These are phyloP conservation scores for Burhinus bistriatus DNA, from an alignment of 2,113 vertebrate species.

Conservation along the genomic window DNA sequence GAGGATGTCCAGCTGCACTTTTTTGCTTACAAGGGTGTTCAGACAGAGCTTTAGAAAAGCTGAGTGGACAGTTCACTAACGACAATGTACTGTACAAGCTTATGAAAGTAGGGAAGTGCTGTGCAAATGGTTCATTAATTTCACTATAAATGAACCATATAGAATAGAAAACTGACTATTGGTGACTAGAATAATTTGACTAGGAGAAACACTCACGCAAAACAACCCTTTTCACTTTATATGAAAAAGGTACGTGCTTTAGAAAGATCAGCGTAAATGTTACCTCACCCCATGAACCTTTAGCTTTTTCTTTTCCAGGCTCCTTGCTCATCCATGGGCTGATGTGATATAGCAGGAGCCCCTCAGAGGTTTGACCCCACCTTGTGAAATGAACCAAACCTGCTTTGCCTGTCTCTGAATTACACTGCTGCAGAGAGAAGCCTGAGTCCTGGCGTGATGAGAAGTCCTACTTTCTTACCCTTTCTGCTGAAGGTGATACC, in stretches of 20 bases:
- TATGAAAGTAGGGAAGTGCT: background rate
- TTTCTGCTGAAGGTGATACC: background rate
- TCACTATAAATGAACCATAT: background rate
- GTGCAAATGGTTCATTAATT: background rate
- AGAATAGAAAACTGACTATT: background rate
- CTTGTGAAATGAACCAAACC: background rate
- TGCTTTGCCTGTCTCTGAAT: background rate
- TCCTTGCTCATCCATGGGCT: background rate
- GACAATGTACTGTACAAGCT: background rate
- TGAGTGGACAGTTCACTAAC: background rate
- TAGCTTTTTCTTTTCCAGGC: background rate
- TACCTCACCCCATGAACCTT: background rate
- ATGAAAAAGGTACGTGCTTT: background rate
- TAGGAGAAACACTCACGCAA: background rate
- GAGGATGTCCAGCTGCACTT: background rate
- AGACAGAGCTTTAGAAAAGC: background rate
- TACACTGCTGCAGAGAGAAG: background rate
- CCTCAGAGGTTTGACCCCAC: background rate
- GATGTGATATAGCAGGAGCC: background rate
- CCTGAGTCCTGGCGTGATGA: background rate
- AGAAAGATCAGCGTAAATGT: background rate
- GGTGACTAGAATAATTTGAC: background rate
- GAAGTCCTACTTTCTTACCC: background rate
- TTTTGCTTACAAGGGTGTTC: background rate
- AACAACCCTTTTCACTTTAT: background rate